Evolutionary conservation across 2,797 vertebrate species (phyloP).

Genomic region (Siniperca undulata): DNA sequence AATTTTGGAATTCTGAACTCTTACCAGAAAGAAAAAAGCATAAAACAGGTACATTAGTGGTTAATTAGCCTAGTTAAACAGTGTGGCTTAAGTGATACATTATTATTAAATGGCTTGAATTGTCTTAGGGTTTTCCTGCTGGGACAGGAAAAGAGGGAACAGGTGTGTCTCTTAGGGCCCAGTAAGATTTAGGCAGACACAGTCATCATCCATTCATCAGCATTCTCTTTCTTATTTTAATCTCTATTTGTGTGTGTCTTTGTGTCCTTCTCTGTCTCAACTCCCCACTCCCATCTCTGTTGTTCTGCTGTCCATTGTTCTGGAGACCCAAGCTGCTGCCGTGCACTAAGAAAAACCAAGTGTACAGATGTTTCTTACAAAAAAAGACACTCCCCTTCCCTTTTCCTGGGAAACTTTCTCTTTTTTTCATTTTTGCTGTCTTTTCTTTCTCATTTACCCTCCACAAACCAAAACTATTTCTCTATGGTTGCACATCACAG

Average conservation of each 20-base stretch:
- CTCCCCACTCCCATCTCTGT: conserved; percentile 22
- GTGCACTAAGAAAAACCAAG: conserved; percentile 19
- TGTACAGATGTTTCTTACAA: conserved; percentile 37
- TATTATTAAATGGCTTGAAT: conserved; percentile 29
- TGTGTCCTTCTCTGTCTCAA: conserved; percentile 18
- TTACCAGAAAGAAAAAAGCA: background rate
- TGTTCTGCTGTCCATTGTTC: conserved; percentile 56
- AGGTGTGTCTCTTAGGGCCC: conserved; percentile 8
- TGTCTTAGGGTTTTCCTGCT: conserved; percentile 40
- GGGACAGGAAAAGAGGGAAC: conserved; percentile 40
- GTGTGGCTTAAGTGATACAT: conserved; percentile 5
- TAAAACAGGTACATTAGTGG: background rate
- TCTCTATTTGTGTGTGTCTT: conserved; percentile 24
- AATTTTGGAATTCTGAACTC: background rate
- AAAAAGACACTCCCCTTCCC: background rate
- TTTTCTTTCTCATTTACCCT: conserved; percentile 12
- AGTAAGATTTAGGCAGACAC: conserved; percentile 29
- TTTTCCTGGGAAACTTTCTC: conserved; percentile 16
- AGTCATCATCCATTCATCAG: conserved; percentile 35
- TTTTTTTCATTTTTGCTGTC: background rate
- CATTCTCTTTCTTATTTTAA: conserved; percentile 50
- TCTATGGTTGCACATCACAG: conserved; percentile 26
- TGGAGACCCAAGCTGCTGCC: conserved; percentile 39
- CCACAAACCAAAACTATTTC: conserved; percentile 16
- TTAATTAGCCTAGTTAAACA: background rate